A percentile compares a stretch with the other conserved stretches of the same genome.
phyloP scores from a whole-genome alignment of 2,113 vertebrate genomes.

The Amphilophus citrinellus region DNA sequence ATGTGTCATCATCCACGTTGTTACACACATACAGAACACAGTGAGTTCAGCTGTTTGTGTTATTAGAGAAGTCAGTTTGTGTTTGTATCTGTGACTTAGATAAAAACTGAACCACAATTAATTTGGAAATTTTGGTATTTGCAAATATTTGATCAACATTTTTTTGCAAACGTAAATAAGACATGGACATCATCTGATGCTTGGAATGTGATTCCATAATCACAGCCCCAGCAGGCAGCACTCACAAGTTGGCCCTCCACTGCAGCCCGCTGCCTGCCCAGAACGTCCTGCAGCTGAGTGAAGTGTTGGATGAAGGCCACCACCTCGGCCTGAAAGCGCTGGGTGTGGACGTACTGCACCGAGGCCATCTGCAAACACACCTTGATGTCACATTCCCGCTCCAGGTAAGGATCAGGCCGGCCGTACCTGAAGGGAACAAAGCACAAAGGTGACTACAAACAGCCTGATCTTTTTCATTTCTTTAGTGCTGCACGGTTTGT shows the following conservation, averaged over 20 bases:
- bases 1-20: too few relatives aligned
- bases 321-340: conserved; percentile 97
- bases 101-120: too few relatives aligned
- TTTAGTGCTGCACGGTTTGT: not conserved
- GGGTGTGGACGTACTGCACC: conserved; percentile 96
- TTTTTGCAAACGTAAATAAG: not conserved
- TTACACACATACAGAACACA: too few relatives aligned
- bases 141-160: not conserved
- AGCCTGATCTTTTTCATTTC: not conserved
- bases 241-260: conserved; percentile 94
- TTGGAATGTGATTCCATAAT: not conserved
- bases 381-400: conserved; percentile 88
- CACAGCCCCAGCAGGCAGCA: not conserved
- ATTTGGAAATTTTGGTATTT: too few relatives aligned
- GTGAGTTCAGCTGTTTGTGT: too few relatives aligned
- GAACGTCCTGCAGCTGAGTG: conserved; percentile 94
- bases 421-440: conserved; percentile 82
- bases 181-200: too few relatives aligned
- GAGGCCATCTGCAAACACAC: conserved; percentile 93
- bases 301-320: conserved; percentile 97
- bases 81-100: too few relatives aligned
- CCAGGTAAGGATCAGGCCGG: conserved; percentile 81
- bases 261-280: conserved; percentile 94
- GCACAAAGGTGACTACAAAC: not conserved
- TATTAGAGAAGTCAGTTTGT: too few relatives aligned